phyloP scores from a whole-genome alignment of 2,797 vertebrate species.

The Sebastolobus alascanus region DNA sequence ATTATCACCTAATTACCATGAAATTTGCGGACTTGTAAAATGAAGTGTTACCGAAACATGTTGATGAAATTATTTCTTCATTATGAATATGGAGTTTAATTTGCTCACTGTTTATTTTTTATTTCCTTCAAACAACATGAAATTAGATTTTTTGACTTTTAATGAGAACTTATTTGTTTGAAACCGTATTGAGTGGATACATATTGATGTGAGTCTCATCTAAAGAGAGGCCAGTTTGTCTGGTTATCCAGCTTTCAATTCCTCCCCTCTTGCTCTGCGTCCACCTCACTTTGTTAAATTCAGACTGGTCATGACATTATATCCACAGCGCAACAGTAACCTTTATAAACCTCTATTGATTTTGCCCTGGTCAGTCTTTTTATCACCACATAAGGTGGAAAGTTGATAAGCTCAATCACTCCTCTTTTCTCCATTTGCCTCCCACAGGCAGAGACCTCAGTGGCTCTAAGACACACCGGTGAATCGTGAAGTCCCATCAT shows the following conservation, averaged over 20 bases:
- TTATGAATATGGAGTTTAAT: too few relatives aligned
- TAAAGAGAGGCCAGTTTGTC: background rate
- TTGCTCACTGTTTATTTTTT: too few relatives aligned
- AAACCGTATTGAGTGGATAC: too few relatives aligned
- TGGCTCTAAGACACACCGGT: background rate
- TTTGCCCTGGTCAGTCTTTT: constrained; percentile 54
- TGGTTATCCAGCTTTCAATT: background rate
- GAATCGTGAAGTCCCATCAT: constrained; percentile 21
- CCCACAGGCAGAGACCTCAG: constrained; percentile 20
- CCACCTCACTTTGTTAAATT: constrained; percentile 22
- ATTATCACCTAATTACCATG: too few relatives aligned
- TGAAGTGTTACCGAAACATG: too few relatives aligned
- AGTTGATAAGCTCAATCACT: constrained; percentile 61
- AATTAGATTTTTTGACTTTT: too few relatives aligned
- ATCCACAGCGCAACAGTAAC: constrained; percentile 37
- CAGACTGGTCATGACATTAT: constrained; percentile 23
- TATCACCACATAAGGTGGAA: constrained; percentile 55
- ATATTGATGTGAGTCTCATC: background rate
- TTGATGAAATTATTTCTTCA: too few relatives aligned
- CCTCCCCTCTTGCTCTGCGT: background rate
- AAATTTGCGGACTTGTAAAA: too few relatives aligned
- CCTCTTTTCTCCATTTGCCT: constrained; percentile 42
- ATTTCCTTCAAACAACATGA: too few relatives aligned
- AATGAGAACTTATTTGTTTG: too few relatives aligned
- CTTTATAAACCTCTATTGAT: constrained; percentile 65